Base-by-base conservation (phyloP, 2,888 invertebrate genomes). In the Pyrrhia umbra region DNA sequence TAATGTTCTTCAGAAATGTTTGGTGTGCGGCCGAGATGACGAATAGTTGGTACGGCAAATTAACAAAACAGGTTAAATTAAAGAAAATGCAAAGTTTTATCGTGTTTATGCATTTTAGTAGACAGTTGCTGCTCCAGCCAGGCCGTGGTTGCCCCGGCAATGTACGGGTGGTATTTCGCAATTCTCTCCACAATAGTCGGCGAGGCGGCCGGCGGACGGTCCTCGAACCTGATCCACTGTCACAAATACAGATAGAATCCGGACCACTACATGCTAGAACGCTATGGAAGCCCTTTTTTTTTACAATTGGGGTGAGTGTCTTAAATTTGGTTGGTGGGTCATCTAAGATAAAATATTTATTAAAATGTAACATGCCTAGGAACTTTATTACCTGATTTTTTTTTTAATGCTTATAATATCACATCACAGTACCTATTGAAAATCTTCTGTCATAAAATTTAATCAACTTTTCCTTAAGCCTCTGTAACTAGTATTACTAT, bases 231-330 rank as follows among this genome's bases (percentile, higher is more conserved):
- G 92, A 93, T 63, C 93, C 93, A 1, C 66, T 96, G 60, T 92
- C 95, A 68, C 86, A 92, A 75, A 76, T 93, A 59, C 86, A 89
- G 55, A 80, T 94, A 43, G 93, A 95, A 69, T 80, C 92, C 20
- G 93, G 93, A 16, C 93, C 95, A 51, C 80, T 96, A 61, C 83
- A 90, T 54, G 76, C 91, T 13, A 90, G 87, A 46, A 92, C 90
- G 70, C 87, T 97, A 52, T 92, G 95, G 83, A 97, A 95, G 89
- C 96, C 96, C 18, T 92, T 97, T 50, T 86, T 95, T 43, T 97
- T 97, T 86, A 96, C 97, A 51, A 82, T 97, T 54, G 95, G 95
- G 86, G 97, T 97, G 94, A 93, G 95, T 34, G 13, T 34, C 34
- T 23, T 23, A 23, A n/a, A 23, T 23, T 23, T 23, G 23, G 2